Base-by-base conservation (phyloP, 1,140 invertebrate genomes). In the Aphelenchoides avenae region DNA sequence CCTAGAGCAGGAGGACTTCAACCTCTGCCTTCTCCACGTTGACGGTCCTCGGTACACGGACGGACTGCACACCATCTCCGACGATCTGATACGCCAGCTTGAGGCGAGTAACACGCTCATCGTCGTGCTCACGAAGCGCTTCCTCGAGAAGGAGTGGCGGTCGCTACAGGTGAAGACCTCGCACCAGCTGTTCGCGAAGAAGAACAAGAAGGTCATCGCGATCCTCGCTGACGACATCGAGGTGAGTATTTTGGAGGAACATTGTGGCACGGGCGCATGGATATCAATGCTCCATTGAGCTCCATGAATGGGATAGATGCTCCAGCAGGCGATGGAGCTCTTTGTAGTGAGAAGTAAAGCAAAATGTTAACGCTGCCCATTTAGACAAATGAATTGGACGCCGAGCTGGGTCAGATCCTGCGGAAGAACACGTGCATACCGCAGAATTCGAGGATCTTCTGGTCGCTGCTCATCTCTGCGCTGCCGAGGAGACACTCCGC, bases 351-450 rank as follows among this genome's bases (percentile, higher is more conserved):
- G n/a, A n/a, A n/a, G n/a, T n/a, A n/a, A n/a, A n/a, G n/a, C n/a
- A n/a, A n/a, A n/a, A n/a, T n/a, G n/a, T n/a, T n/a, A n/a, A n/a
- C 22, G 56, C 31, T 36, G 42, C 46, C 68, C 36, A 57, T 69
- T 6, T 26, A 71, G 6, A 34, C 54, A 18, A 68, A 76, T 46
- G 36, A 62, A 1, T 37, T 74, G 27, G 69, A 71, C 22, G 29
- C 53, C 9, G 66, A 75, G 33, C 53, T 74, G 5, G 71, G 71
- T n/a, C 53, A 70, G 41, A 75, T 73, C 41, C 55, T 73, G 15
- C 52, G 71, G n/a, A 58, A 59, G 39, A 68, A 70, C 36, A 53
- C 56, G 6, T 39, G 42, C 30, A n/a, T n/a, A n/a, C n/a, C n/a
- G n/a, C n/a, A n/a, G n/a, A n/a, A n/a, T n/a, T n/a, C n/a, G n/a